Evolutionary conservation across 2,888 invertebrate species (phyloP), one percentile per base, ranked within the genome.

Genomic region (Megamerina dolium): DNA sequence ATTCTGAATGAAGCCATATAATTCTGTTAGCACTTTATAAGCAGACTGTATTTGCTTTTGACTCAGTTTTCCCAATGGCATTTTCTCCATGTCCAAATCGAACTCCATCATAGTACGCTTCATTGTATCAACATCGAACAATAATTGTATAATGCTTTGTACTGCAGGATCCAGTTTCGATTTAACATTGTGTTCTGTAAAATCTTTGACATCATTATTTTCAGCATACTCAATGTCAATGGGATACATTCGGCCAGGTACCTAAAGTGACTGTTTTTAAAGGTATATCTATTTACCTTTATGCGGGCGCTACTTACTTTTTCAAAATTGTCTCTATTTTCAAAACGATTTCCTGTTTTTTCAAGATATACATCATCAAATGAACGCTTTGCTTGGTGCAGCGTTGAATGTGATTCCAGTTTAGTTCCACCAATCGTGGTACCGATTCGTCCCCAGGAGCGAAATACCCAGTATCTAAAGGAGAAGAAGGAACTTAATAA

Each of bases 41-140:
- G 96, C 97, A 26, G 80, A 75, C 61, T 87, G 82, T 43, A 99
- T 84, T 74, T 95, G 93, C 42, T 85, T 83, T 64, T 87, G 84
- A 2, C 94, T 94, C 10, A 99, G 71, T 73, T 97, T 97, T 17
- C 97, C 99, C 8, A 99, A 74, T 0, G 99, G 99, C 97, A 99
- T 96, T 73, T 97, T 96, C 50, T 94, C 92, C 57, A 89, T 80
- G 69, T 99, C 97, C 55, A 99, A 75, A 76, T 99, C 94, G 72
- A 94, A 96, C 65, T 96, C 94, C 63, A 88, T 68, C 81, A 99
- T 82, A 0, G 90, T 85, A 64, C 82, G 82, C 66, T 93, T 93
- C 96, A 99, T 97, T 6, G 77, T 75, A 46, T 88, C 79, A 1
- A 95, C 80, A 68, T 99, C 91, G 71, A 99, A 99, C 45, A 99